phyloP scores from a whole-genome alignment of 92 coral and sea anemone genomes.

The Palythoa caribaeorum region DNA sequence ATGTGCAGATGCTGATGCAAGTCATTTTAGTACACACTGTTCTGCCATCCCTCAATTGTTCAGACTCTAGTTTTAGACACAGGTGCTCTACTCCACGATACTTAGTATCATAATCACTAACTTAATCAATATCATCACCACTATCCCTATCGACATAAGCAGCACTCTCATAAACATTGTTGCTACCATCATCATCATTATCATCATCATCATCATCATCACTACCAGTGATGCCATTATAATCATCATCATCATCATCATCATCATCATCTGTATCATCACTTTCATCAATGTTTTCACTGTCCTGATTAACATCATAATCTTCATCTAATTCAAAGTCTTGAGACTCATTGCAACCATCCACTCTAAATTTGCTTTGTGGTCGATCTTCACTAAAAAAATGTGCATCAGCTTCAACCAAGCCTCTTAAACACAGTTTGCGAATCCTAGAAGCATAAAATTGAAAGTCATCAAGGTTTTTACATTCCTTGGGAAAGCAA shows the following conservation, averaged over 20 bases:
- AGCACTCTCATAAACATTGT: too few relatives aligned
- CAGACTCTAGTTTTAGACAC: too few relatives aligned
- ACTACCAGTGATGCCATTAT: background rate
- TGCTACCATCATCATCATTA: too few relatives aligned
- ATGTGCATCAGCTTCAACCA: constrained; percentile 16
- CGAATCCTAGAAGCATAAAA: background rate
- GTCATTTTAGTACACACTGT: too few relatives aligned
- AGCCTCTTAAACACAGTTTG: constrained; percentile 15
- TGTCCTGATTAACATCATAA: background rate
- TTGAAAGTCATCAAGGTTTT: constrained; percentile 2
- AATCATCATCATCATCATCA: background rate
- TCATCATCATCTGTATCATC: background rate
- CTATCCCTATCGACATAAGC: too few relatives aligned
- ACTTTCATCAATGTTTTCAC: background rate
- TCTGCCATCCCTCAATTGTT: too few relatives aligned
- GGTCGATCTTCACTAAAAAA: background rate
- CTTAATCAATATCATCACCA: too few relatives aligned
- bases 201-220: background rate
- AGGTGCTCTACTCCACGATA: too few relatives aligned
- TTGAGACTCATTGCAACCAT: background rate
- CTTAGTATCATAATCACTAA: too few relatives aligned
- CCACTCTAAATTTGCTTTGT: background rate
- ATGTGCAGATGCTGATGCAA: too few relatives aligned
- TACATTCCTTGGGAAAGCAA: background rate
- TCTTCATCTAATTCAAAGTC: background rate